Evolutionary conservation across 2,888 invertebrate species (phyloP), one percentile per base, ranked within the genome.

Genomic region (Sphaeridia pumilis): DNA sequence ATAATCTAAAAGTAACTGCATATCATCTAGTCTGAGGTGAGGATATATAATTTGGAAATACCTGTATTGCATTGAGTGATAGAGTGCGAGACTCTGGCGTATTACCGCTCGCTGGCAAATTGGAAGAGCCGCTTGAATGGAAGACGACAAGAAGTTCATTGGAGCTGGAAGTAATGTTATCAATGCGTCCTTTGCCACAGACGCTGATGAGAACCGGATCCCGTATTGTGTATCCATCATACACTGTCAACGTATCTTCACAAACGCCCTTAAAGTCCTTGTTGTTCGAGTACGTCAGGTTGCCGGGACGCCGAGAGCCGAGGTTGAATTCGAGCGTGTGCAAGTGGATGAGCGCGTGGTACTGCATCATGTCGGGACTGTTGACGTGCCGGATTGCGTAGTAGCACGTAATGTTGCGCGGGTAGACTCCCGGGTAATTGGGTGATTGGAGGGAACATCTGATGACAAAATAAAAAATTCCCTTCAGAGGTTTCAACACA

Each of bases 361-460:
- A 47, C 17, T 52, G 36, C 26, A 43, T 31, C 20, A 45, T 17
- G 4, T 47, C 35, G 14, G 43, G 59, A 28, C 50, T 57, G 26
- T 52, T 55, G 21, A 56, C 50, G 24, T 63, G 61, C 17, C 58
- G 51, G 56, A 83, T 77, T 65, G 81, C 76, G 74, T 83, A 86
- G 69, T 82, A 81, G 71, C 86, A 86, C 64, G 85, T 85, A 58
- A 87, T 82, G 71, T 88, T 88, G 56, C 87, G 75, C 4, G 88
- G 88, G 72, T 89, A 90, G 61, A 87, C 81, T 49, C 89, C 89
- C 12, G 88, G 88, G 71, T 85, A 89, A 76, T 90, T 90, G 12
- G 89, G 90, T 24, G 87, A 87, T 72, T 86, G 84, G 57, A 87
- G 80, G 58, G 84, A 80, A 72, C 83, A 84, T 43, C 74, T 52